Conservation (phyloP, 1,140 invertebrate species). For the Dendrolimus punctatus region DNA sequence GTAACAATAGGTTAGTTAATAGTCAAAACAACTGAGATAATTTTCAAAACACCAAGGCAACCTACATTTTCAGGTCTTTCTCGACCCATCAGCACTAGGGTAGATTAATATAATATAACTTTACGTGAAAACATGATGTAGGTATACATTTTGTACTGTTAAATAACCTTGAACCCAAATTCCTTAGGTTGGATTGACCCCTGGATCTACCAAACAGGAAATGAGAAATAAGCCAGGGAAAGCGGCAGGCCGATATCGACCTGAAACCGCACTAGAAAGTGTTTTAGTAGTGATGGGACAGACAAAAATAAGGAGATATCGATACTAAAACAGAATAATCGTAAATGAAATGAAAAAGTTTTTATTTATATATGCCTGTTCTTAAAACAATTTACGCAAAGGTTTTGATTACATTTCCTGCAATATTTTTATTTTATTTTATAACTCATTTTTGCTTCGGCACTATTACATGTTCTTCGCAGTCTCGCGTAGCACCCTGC, state of each 20-base stretch:
- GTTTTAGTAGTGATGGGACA: constrained; percentile 14
- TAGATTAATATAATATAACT: too few relatives aligned
- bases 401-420: constrained; percentile 22
- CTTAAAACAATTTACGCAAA: constrained; percentile 20
- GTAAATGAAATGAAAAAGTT: constrained; percentile 8
- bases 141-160: too few relatives aligned
- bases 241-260: not conserved
- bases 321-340: constrained; percentile 16
- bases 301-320: constrained; percentile 10
- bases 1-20: not conserved
- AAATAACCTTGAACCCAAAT: too few relatives aligned
- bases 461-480: constrained; percentile 13
- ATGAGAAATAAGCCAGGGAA: too few relatives aligned
- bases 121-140: too few relatives aligned
- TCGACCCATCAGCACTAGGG: too few relatives aligned
- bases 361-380: constrained; percentile 16
- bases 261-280: constrained; percentile 10
- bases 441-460: constrained; percentile 16
- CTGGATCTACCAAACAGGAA: too few relatives aligned
- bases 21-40: too few relatives aligned
- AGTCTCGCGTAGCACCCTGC: constrained; percentile 20
- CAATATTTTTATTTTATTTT: constrained; percentile 21
- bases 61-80: too few relatives aligned
- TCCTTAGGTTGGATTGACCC: too few relatives aligned
- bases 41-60: too few relatives aligned